Evolutionary conservation across 2,888 invertebrate genomes (phyloP).

Genomic region (Pristionchus exspectatus): DNA sequence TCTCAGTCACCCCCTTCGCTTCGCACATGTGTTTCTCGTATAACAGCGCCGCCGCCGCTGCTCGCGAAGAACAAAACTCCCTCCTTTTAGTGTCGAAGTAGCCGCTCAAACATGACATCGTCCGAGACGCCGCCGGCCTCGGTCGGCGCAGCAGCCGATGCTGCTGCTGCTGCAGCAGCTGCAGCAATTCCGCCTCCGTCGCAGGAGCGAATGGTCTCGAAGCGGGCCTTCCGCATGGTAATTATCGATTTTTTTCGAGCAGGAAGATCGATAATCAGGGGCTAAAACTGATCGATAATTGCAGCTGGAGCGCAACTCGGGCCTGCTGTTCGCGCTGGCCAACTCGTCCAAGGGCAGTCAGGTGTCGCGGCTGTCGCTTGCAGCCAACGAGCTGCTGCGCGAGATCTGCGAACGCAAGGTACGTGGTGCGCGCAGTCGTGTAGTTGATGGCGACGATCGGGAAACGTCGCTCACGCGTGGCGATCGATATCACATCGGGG

Average conservation of each 20-base stretch:
- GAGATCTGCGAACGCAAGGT: background rate
- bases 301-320: conserved; percentile 22
- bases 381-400: conserved; percentile 31
- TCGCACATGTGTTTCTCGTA: background rate
- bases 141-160: background rate
- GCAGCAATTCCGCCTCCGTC: background rate
- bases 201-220: background rate
- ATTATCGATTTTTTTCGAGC: background rate
- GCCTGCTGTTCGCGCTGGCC: background rate
- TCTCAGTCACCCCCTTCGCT: background rate
- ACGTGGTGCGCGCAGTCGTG: background rate
- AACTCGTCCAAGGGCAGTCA: background rate
- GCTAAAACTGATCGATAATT: background rate
- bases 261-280: background rate
- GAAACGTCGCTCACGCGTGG: background rate
- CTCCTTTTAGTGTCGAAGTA: background rate
- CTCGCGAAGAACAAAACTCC: background rate
- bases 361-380: conserved; percentile 5
- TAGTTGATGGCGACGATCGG: background rate
- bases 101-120: background rate
- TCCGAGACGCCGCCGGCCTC: background rate
- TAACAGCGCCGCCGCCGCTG: background rate
- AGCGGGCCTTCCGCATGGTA: background rate
- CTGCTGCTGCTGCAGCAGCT: background rate
- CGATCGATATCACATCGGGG: background rate